Evolutionary conservation across 2,113 vertebrate species (phyloP), one percentile per base, ranked within the genome.

Genomic region (Motacilla tschutschensis): DNA sequence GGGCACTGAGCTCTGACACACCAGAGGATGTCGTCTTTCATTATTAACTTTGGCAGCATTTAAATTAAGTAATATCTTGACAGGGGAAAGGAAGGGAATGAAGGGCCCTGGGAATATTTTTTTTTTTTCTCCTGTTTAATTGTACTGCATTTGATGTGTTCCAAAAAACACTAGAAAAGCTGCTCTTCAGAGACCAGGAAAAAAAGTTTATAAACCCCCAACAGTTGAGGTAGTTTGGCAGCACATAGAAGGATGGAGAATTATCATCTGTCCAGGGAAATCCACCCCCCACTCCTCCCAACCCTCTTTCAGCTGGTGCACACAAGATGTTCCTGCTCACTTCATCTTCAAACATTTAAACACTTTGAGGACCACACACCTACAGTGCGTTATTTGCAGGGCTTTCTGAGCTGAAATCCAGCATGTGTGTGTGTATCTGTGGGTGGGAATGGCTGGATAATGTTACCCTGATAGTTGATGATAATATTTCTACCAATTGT

Each of bases 401-500:
- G 86, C 69, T 87, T 74, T 89, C 72, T 33, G 67, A 93, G 76
- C 74, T 0, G 13, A 81, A 90, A 93, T 90, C 90, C 73, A 80
- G 67, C 3, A 7, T 89, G 91, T 85, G 60, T 83, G 60, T 65
- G 74, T 73, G 54, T 59, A 80, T 92, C 95, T 67, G 79, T 94
- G 83, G 94, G 95, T 95, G 93, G 92, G 82, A 94, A 91, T 33
- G 83, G 91, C 94, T 93, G 92, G 92, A 94, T 96, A 91, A 88
- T 88, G 54, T 95, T 88, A 88, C 92, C 28, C 2, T 36, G 65
- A 93, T 94, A 79, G 90, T 5, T 47, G 82, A 90, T 91, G 96
- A 96, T 96, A 96, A 94, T 96, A 94, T 95, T 95, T 94, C 96
- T 69, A 71, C 74, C 88, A 91, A 79, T 91, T 91, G 92, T 90